Evolutionary conservation across 1,140 invertebrate species (phyloP).

Genomic region (Drosophila aff.): DNA sequence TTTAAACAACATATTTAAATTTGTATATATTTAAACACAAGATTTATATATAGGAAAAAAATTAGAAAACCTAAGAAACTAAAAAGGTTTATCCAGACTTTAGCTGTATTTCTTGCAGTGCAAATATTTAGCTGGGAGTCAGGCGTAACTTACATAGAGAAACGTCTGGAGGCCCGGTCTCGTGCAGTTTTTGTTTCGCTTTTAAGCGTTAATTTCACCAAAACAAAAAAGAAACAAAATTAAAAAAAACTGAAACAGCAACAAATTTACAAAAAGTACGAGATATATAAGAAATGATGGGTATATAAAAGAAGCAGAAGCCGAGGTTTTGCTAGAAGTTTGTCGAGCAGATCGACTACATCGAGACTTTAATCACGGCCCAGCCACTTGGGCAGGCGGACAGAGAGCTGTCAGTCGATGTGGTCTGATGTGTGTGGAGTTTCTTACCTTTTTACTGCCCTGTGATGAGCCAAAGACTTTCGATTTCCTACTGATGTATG

Average conservation of each 20-base stretch:
- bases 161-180: slow-evolving; percentile 27
- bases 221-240: slow-evolving; percentile 55
- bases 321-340: slow-evolving; percentile 53
- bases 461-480: slow-evolving; percentile 17
- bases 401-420: slow-evolving; percentile 11
- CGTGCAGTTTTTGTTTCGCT: slow-evolving; percentile 37
- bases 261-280: background rate
- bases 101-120: background rate
- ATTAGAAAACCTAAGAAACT: background rate
- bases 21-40: background rate
- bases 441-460: background rate
- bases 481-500: slow-evolving; percentile 30
- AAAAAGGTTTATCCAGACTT: background rate
- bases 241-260: background rate
- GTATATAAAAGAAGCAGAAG: slow-evolving; percentile 16
- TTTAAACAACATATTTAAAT: background rate
- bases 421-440: background rate
- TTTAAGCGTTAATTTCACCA: slow-evolving; percentile 70
- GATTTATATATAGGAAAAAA: too few relatives aligned
- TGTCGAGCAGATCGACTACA: slow-evolving; percentile 46
- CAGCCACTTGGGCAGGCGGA: slow-evolving; percentile 28
- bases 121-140: slow-evolving; percentile 34
- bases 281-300: slow-evolving; percentile 3
- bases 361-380: slow-evolving; percentile 31
- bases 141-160: slow-evolving; percentile 70